Evolutionary conservation across 1,140 invertebrate genomes (phyloP).

Genomic region (Drosophila mojavensis): DNA sequence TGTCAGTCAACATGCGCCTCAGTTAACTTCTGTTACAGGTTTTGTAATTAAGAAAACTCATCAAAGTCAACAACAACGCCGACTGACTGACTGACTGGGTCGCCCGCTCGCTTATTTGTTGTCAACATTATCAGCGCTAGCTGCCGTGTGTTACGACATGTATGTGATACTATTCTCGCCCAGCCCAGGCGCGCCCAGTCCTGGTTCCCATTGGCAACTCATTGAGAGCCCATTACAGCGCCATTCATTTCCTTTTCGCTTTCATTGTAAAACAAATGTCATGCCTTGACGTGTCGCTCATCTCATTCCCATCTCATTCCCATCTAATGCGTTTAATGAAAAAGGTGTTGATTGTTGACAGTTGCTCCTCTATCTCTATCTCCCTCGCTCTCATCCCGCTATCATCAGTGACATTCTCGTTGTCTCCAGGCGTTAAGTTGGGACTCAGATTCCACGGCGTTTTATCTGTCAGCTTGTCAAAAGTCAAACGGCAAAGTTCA

Average conservation of each 20-base stretch:
- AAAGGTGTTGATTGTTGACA: slow-evolving; percentile 82
- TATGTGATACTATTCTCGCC: slow-evolving; percentile 34
- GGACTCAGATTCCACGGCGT: slow-evolving; percentile 48
- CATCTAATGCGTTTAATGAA: slow-evolving; percentile 81
- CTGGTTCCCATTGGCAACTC: slow-evolving; percentile 28
- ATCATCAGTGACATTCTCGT: slow-evolving; percentile 3
- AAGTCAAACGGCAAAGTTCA: slow-evolving; percentile 48
- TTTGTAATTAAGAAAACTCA: slow-evolving; percentile 82
- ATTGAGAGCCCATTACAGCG: slow-evolving; percentile 45
- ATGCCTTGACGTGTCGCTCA: slow-evolving; percentile 46
- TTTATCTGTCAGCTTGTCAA: slow-evolving; percentile 48
- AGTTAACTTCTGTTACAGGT: slow-evolving; percentile 65
- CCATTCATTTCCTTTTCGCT: slow-evolving; percentile 77
- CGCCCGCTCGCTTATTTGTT: slow-evolving; percentile 42
- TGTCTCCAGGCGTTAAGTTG: slow-evolving; percentile 35
- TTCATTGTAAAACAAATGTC: slow-evolving; percentile 80
- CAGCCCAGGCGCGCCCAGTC: background rate
- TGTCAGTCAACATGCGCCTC: slow-evolving; percentile 51
- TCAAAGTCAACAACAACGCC: slow-evolving; percentile 74
- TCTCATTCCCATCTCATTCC: slow-evolving; percentile 38
- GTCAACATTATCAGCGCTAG: slow-evolving; percentile 45
- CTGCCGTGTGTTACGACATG: background rate
- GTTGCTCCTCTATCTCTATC: slow-evolving; percentile 34
- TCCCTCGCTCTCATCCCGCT: slow-evolving; percentile 5
- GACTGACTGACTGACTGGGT: slow-evolving; percentile 6